Base-by-base conservation (phyloP, 2,888 invertebrate genomes). In the Noctua pronuba region DNA sequence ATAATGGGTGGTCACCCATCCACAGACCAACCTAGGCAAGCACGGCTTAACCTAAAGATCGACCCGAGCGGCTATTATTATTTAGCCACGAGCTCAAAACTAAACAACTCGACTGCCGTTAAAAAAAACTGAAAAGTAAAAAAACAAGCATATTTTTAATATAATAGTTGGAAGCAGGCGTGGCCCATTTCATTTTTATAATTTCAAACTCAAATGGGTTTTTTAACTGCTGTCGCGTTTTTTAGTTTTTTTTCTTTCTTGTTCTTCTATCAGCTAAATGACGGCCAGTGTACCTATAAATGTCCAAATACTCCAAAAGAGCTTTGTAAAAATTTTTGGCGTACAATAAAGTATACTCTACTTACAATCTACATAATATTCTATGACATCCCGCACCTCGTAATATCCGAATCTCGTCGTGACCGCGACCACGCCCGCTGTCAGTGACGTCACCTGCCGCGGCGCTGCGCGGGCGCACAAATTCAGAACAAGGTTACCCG, bases 401-500 rank as follows among this genome's bases (percentile, higher is more conserved):
- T 55, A 44, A 41, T 60, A 73, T 52, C 62, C 62, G 52, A 75
- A 80, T 74, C 80, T 31, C 60, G 58, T 68, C 58, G 44, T 44
- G 71, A 55, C 46, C 49, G 49, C 85, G 85, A 24, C 52, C 52
- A 52, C 52, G 52, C 52, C 52, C 52, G 52, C 52, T 24, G 52
- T 24, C 79, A 80, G 64, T 91, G 86, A 90, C 90, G 91, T 88
- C 88, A 90, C n/a, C 82, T 46, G 77, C 13, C 31, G 24, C 67
- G 49, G 68, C 67, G 52, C 75, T 44, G 77, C 77, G 88, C 83
- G 73, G 73, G 84, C 89, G 88, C 89, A 83, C 78, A 41, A 84
- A 90, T 90, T 87, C 88, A 75, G 91, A 85, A 80, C 91, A 89
- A 91, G 91, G 91, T 88, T 90, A 81, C 49, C 76, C 78, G 68